phyloP scores from a whole-genome alignment of 2,113 vertebrate species.

The Corythornis vintsioides region DNA sequence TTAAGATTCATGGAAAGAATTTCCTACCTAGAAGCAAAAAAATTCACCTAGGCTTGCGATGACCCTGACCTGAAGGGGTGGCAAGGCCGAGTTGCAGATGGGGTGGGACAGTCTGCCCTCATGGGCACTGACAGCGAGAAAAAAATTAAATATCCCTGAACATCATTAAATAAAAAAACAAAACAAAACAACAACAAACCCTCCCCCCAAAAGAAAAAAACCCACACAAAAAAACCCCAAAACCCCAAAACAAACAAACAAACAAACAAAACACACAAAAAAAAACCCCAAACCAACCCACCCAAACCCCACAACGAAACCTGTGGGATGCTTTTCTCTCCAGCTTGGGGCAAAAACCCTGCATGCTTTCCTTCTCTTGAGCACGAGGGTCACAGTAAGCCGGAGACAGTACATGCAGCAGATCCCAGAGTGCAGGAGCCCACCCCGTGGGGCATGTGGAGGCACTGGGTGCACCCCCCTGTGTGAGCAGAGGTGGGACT shows the following conservation, averaged over 20 bases:
- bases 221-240: too few species aligned
- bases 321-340: background rate
- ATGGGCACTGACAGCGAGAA: background rate
- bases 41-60: background rate
- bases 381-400: background rate
- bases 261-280: too few species aligned
- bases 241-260: too few species aligned
- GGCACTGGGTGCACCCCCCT: background rate
- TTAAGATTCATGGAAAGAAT: background rate
- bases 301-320: background rate
- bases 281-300: too few species aligned
- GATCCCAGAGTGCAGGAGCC: background rate
- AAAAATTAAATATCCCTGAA: background rate
- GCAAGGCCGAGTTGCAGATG: fast-evolving
- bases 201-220: too few species aligned
- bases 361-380: background rate
- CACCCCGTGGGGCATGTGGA: fast-evolving
- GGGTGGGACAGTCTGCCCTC: background rate
- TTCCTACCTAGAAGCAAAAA: background rate
- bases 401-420: background rate
- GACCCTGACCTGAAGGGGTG: background rate
- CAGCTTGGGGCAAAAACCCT: background rate
- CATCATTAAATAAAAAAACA: background rate
- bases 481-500: background rate
- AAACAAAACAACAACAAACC: background rate